Base-by-base conservation (phyloP, 2,888 invertebrate genomes). In the Clunio marinus region DNA sequence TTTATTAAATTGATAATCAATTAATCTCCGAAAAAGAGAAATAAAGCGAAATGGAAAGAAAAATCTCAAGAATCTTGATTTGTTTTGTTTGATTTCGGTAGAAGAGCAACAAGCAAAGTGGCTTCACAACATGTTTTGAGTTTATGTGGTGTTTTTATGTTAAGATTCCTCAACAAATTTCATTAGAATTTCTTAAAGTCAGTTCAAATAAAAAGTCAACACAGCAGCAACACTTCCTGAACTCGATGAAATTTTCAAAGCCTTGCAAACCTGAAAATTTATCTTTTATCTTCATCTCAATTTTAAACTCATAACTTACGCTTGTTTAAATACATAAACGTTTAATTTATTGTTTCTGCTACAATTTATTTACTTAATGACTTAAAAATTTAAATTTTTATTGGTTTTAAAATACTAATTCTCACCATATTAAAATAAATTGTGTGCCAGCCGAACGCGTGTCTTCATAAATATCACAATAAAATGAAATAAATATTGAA, bases 381-480 rank as follows among this genome's bases (percentile, higher is more conserved):
- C 35, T 32, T n/a, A 63, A 66, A 58, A 32, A 68, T 68, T 68
- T 68, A 68, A 68, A 68, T 68, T 68, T 68, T 68, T 68, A 68
- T 68, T 68, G 58, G 58, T 68, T 68, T 68, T 68, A 41, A 46
- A 68, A 68, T 68, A 68, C 58, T 68, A 68, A 68, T 68, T 68
- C 68, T 68, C 68, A 68, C 68, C 68, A 68, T 27, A 68, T 68
- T 41, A 68, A 66, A 68, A 35, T 68, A 58, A 58, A 58, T 66
- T 63, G 55, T 66, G 66, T 66, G 66, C 55, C 55, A 32, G 28
- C 20, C 32, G 32, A 57, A 58, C 68, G 68, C 68, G 68, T 68
- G 68, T 66, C 68, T 68, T 68, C 68, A 68, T 68, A 68, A 68
- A 68, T 68, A 68, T 68, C 35, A 68, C 32, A 46, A 66, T 63